Conservation (phyloP, 2,113 vertebrate species). For the Dicentrarchus labrax region DNA sequence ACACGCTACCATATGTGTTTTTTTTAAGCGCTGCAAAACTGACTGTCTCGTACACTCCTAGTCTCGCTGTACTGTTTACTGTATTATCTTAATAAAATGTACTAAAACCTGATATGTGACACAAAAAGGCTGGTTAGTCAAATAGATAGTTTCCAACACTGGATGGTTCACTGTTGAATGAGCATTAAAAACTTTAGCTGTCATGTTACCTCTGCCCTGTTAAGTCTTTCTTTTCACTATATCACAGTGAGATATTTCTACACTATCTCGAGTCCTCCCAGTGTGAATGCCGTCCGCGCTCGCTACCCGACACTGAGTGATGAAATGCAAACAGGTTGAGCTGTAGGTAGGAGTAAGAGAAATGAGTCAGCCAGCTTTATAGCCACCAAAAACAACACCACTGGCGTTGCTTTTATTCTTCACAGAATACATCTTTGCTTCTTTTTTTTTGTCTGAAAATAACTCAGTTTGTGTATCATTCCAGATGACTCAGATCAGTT, state of each 20-base stretch:
- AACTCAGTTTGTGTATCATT: constrained; percentile 20
- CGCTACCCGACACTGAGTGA: background rate
- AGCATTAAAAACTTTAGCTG: background rate
- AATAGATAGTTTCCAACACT: too few relatives aligned
- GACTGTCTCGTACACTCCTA: too few relatives aligned
- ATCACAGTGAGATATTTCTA: background rate
- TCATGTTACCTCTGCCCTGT: background rate
- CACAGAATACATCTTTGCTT: constrained; percentile 11
- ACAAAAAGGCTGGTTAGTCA: too few relatives aligned
- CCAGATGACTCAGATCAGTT: constrained; percentile 53
- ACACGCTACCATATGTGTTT: too few relatives aligned
- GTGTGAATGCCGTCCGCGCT: background rate
- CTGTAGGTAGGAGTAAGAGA: constrained; percentile 63
- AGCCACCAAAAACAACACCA: constrained; percentile 29
- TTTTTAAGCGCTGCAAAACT: too few relatives aligned
- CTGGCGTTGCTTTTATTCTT: constrained; percentile 30
- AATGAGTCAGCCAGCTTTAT: constrained; percentile 57
- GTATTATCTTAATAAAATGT: too few relatives aligned
- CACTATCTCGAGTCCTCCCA: background rate
- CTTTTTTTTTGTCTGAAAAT: constrained; percentile 12
- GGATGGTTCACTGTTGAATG: background rate
- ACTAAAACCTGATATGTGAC: too few relatives aligned
- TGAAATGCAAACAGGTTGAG: constrained; percentile 31
- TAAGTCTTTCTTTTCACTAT: background rate
- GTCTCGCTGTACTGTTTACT: too few relatives aligned